phyloP scores from a whole-genome alignment of 2,888 invertebrate species.

The Uloborus plumipes region DNA sequence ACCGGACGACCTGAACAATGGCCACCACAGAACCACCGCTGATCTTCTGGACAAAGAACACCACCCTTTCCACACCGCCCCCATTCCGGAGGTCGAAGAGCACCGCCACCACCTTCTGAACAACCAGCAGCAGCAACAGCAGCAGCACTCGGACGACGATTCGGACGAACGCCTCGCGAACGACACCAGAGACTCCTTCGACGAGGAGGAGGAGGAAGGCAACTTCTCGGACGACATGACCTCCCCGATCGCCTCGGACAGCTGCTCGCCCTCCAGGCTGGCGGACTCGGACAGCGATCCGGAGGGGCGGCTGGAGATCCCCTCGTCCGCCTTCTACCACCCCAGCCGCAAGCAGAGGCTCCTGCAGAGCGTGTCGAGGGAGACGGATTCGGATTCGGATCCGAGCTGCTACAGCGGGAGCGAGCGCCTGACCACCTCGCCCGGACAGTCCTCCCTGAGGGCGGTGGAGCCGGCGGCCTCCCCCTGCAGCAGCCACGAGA shows the following conservation, averaged over 20 bases:
- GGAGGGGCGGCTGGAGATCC: slow-evolving; percentile 21
- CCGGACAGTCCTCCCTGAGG: slow-evolving; percentile 22
- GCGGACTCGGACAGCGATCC: slow-evolving; percentile 42
- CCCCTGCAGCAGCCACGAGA: slow-evolving; percentile 20
- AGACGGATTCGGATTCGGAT: slow-evolving; percentile 67
- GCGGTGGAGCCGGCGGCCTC: slow-evolving; percentile 30
- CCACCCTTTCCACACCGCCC: slow-evolving; percentile 27
- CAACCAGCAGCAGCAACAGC: slow-evolving; percentile 3
- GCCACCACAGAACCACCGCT: slow-evolving; percentile 28
- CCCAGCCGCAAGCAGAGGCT: slow-evolving; percentile 68
- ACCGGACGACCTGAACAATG: slow-evolving; percentile 60
- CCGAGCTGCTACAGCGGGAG: slow-evolving; percentile 56
- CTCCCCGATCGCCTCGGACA: slow-evolving; percentile 45
- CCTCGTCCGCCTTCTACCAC: not conserved
- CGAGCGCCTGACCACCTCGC: slow-evolving; percentile 28
- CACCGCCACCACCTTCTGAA: slow-evolving; percentile 20
- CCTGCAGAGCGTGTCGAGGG: slow-evolving; percentile 68
- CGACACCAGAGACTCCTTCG: not conserved
- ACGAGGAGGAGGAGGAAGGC: slow-evolving; percentile 62
- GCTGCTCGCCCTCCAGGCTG: slow-evolving; percentile 42
- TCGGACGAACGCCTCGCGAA: slow-evolving; percentile 4
- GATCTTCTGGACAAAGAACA: slow-evolving; percentile 16
- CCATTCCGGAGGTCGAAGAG: slow-evolving; percentile 58
- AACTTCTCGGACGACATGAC: slow-evolving; percentile 52
- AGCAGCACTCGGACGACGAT: slow-evolving; percentile 11